Conservation (phyloP, 2,888 invertebrate genomes). For the Drosophila kuntzei region DNA sequence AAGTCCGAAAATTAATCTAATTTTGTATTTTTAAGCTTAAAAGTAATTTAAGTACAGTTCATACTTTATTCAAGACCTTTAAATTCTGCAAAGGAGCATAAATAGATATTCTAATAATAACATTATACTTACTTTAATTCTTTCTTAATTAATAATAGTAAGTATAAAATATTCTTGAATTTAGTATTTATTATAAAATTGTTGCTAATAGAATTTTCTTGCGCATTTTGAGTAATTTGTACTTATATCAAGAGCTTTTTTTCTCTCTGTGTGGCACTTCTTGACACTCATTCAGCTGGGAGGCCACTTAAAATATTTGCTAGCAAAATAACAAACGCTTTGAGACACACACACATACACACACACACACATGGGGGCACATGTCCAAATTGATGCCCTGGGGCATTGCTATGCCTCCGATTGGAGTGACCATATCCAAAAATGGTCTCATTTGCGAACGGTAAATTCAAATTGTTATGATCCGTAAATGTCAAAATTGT, state of each 20-base stretch:
- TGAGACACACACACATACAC: not conserved
- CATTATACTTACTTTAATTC: too few relatives aligned
- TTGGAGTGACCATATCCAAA: conserved; percentile 56
- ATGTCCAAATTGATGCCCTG: conserved; percentile 85
- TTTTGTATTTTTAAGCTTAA: too few relatives aligned
- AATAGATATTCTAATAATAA: too few relatives aligned
- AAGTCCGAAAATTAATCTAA: too few relatives aligned
- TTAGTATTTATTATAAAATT: too few relatives aligned
- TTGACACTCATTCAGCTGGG: conserved; percentile 50
- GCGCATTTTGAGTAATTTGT: too few relatives aligned
- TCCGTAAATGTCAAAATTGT: conserved; percentile 85
- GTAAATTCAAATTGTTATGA: conserved; percentile 84
- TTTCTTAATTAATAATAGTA: too few relatives aligned
- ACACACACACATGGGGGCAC: conserved; percentile 61
- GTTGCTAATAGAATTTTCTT: too few relatives aligned
- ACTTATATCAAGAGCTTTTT: not conserved
- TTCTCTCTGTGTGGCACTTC: conserved; percentile 1
- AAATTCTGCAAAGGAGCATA: too few relatives aligned
- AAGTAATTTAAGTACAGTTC: too few relatives aligned
- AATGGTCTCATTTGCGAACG: conserved; percentile 78
- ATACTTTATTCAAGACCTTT: too few relatives aligned
- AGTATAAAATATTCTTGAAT: too few relatives aligned
- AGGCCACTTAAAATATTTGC: conserved; percentile 76
- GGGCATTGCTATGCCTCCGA: conserved; percentile 66
- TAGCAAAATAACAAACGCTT: conserved; percentile 49